phyloP scores from a whole-genome alignment of 2,888 invertebrate species.

The Drepanosiphum platanoidis region DNA sequence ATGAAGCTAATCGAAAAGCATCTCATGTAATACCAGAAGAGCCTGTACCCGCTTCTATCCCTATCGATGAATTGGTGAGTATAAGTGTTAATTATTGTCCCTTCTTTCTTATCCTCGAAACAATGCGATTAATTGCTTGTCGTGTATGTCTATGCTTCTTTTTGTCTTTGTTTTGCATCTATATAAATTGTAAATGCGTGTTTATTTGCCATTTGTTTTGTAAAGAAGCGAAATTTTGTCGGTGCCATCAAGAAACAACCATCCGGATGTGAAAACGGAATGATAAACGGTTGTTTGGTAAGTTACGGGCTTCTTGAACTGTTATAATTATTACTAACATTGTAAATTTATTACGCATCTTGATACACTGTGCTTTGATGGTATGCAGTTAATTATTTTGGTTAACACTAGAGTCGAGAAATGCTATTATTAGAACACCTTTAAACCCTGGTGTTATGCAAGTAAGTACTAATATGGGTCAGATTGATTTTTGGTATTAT shows the following conservation, averaged over 20 bases:
- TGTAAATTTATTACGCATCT: not conserved
- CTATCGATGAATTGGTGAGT: constrained; percentile 70
- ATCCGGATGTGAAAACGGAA: constrained; percentile 54
- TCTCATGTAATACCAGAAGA: constrained; percentile 64
- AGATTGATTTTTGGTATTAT: not conserved
- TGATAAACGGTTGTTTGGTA: constrained; percentile 60
- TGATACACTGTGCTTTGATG: not conserved
- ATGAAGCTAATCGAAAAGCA: constrained; percentile 66
- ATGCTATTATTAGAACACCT: constrained; percentile 22
- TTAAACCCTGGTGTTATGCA: not conserved
- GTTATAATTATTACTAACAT: constrained; percentile 14
- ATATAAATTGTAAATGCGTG: constrained; percentile 27
- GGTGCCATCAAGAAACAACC: constrained; percentile 52
- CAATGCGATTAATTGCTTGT: constrained; percentile 12
- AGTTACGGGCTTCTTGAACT: constrained; percentile 23
- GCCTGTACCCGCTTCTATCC: constrained; percentile 69
- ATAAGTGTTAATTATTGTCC: constrained; percentile 42
- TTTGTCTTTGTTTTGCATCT: constrained; percentile 26
- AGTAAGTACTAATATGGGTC: constrained; percentile 29
- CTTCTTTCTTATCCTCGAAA: not conserved
- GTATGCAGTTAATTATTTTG: not conserved
- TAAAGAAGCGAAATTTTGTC: constrained; percentile 56
- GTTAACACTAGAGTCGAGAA: not conserved
- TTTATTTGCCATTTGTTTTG: constrained; percentile 61
- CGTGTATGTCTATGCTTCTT: constrained; percentile 28